Percentiles rank a stretch among this genome's conserved stretches.
Evolutionary conservation across 2,797 vertebrate species (phyloP).

Genomic region (Spatula versicolor): DNA sequence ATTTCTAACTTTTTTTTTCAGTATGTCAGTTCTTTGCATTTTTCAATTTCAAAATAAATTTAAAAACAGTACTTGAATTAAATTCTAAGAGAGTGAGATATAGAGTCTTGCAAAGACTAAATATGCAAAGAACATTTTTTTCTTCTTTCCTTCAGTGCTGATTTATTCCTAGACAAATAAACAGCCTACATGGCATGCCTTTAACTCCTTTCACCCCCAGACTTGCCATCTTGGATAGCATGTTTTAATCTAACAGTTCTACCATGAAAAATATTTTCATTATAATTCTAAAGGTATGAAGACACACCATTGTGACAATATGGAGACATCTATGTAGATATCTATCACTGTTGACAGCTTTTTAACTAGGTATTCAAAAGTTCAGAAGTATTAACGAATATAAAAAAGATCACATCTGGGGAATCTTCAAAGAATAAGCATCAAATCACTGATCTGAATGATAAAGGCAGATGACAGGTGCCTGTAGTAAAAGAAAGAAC

Average conservation of each 20-base stretch:
- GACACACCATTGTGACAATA: not conserved
- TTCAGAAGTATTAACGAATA: slow-evolving; percentile 36
- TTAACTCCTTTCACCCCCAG: not conserved
- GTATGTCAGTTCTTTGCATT: not conserved
- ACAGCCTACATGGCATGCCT: not conserved
- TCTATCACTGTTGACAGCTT: slow-evolving; percentile 9
- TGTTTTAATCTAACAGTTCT: not conserved
- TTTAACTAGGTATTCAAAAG: slow-evolving; percentile 25
- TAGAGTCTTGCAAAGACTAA: not conserved
- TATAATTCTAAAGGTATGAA: not conserved
- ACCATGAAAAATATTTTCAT: not conserved
- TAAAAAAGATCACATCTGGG: slow-evolving; percentile 11
- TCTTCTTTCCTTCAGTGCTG: not conserved
- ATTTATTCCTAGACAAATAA: not conserved
- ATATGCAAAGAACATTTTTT: not conserved
- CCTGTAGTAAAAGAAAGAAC: not conserved
- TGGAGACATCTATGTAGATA: not conserved
- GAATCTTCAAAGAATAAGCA: slow-evolving; percentile 18
- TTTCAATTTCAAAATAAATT: not conserved
- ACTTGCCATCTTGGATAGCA: not conserved
- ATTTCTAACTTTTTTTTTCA: not conserved
- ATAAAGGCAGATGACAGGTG: slow-evolving; percentile 18
- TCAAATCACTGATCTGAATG: not conserved
- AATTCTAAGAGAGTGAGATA: not conserved
- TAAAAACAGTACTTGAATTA: not conserved